These are phyloP conservation scores for Conistra vaccinii DNA, from an alignment of 2,888 invertebrate species.

Conservation along the genomic window DNA sequence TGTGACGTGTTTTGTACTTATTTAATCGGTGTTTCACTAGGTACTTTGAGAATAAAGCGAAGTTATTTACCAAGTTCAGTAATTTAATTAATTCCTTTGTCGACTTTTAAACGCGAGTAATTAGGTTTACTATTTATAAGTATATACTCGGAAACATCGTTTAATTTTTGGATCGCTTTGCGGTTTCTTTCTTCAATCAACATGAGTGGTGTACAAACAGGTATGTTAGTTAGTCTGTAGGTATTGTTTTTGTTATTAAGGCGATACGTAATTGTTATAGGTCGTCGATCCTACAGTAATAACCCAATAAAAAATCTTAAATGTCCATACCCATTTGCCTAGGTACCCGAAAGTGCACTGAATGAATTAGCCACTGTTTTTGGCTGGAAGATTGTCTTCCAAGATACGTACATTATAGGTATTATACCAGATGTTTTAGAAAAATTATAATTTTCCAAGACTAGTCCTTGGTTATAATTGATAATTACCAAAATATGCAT, in stretches of 20 bases:
- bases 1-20: constrained; percentile 64
- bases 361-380: constrained; percentile 2
- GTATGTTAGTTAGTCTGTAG: constrained; percentile 70
- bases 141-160: constrained; percentile 24
- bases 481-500: neutral
- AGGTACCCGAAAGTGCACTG: neutral
- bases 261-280: constrained; percentile 8
- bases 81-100: constrained; percentile 56
- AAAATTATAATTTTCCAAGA: neutral
- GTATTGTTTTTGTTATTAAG: constrained; percentile 50
- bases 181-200: constrained; percentile 60
- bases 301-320: neutral
- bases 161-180: constrained; percentile 42
- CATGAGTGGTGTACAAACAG: constrained; percentile 87
- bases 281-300: neutral
- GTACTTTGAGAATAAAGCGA: constrained; percentile 33
- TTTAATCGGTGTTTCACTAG: constrained; percentile 31
- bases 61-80: constrained; percentile 49
- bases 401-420: neutral
- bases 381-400: neutral
- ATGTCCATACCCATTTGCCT: neutral
- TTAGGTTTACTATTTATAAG: constrained; percentile 43
- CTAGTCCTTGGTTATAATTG: neutral
- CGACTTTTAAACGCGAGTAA: constrained; percentile 26
- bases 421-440: neutral